Evolutionary conservation across 1,140 invertebrate species (phyloP).

Genomic region (Drosophila novamexicana): DNA sequence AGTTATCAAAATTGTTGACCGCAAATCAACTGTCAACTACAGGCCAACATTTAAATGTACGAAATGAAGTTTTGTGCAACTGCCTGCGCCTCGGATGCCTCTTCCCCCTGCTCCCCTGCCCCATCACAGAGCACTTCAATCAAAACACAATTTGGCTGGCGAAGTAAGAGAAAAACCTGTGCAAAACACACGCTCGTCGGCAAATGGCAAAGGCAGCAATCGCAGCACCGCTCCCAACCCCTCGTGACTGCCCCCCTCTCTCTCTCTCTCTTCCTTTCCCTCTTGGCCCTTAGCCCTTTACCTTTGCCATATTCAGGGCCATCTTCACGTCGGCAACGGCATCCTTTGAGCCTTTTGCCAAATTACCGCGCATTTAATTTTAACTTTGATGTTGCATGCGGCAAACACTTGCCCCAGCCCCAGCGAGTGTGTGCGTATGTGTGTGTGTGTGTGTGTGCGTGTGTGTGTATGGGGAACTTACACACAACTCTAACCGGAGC

Average conservation of each 20-base stretch:
- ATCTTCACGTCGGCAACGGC: conserved; percentile 64
- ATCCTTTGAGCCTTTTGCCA: conserved; percentile 83
- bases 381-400: conserved; percentile 83
- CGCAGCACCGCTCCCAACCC: conserved; percentile 28
- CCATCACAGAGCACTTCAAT: conserved; percentile 57
- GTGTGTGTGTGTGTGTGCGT: conserved; percentile 1
- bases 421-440: conserved; percentile 8
- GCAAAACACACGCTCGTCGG: conserved; percentile 62
- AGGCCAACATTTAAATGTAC: conserved; percentile 64
- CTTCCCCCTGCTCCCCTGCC: neutral
- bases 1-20: conserved; percentile 66
- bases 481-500: conserved; percentile 41
- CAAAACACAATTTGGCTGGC: conserved; percentile 72
- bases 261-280: neutral
- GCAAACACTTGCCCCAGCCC: conserved; percentile 55
- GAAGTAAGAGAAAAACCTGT: conserved; percentile 57
- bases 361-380: conserved; percentile 83
- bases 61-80: conserved; percentile 52
- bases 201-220: conserved; percentile 65
- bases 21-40: conserved; percentile 54
- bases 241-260: neutral
- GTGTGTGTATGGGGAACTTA: conserved; percentile 19
- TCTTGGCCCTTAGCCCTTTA: neutral
- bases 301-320: conserved; percentile 35
- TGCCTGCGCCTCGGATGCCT: neutral